A percentile compares a stretch with the other conserved stretches of the same genome.
These are phyloP conservation scores for Oryzias celebensis DNA, from an alignment of 2,113 vertebrate genomes.

Conservation along the genomic window DNA sequence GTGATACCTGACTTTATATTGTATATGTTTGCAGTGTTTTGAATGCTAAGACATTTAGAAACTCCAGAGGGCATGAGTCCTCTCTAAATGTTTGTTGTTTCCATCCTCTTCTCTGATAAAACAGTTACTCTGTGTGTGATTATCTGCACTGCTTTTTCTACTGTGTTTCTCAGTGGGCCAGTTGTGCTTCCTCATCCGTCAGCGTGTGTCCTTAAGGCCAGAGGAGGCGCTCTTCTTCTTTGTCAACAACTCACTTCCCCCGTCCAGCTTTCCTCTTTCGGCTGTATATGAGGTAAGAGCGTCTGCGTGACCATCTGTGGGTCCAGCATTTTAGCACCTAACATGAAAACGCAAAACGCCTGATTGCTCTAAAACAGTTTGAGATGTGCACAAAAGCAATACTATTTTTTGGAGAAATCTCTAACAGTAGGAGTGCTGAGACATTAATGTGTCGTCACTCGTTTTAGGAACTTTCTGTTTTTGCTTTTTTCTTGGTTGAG, in stretches of 20 bases:
- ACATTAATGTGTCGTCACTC: too few relatives aligned
- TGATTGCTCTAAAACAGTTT: neutral
- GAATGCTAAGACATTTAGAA: neutral
- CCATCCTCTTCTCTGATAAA: constrained; percentile 16
- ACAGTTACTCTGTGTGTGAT: neutral
- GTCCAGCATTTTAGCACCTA: neutral
- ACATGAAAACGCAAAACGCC: neutral
- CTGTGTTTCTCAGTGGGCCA: constrained; percentile 84
- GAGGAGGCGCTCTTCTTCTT: constrained; percentile 98
- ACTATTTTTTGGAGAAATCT: too few relatives aligned
- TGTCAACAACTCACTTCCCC: constrained; percentile 95
- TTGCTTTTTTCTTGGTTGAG: too few relatives aligned
- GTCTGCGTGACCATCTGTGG: neutral
- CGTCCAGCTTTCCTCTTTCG: constrained; percentile 93
- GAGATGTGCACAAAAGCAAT: too few relatives aligned
- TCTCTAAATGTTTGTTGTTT: neutral
- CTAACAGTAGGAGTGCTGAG: too few relatives aligned
- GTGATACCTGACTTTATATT: too few relatives aligned
- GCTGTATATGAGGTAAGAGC: constrained; percentile 91
- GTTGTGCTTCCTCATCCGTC: constrained; percentile 96
- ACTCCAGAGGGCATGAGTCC: neutral
- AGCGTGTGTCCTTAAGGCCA: constrained; percentile 92
- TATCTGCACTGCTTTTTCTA: neutral
- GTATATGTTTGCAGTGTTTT: too few relatives aligned
- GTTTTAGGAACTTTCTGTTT: too few relatives aligned